Evolutionary conservation across 2,888 invertebrate genomes (phyloP), one percentile per base, ranked within the genome.

Genomic region (Lithosia quadra): DNA sequence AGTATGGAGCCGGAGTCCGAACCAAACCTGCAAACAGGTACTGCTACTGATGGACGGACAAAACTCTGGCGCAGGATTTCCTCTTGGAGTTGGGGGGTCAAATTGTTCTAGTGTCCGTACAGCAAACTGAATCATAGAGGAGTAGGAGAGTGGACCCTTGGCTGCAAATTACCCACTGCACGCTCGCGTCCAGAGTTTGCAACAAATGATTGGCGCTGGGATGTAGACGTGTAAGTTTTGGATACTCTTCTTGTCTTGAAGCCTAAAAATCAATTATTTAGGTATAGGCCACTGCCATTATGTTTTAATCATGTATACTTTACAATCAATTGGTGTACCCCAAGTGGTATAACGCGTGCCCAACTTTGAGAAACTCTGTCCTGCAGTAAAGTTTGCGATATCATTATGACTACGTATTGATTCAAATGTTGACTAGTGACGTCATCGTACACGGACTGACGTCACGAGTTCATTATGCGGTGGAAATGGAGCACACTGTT

Each of bases 391-490:
- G n/a, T 43, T 1, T n/a, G n/a, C 49, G n/a, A 49, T n/a, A 49
- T 22, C 55, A 55, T 55, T 11, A 22, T 13, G 13, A 13, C 55
- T 11, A 55, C 55, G 21, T 22, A 55, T 22, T 55, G 13, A 55
- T 22, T 22, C 55, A 15, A 49, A n/a, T 49, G 49, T 49, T 49
- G n/a, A 34, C 7, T 49, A 9, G n/a, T 49, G 49, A 49, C n/a
- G 49, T 56, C 56, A 24, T 56, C 13, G 56, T 56, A 56, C 7
- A 28, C 24, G 56, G 15, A 56, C 7, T 39, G 62, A 49, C 62
- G 49, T 62, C 49, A 63, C 28, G 21, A 13, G n/a, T 33, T 24
- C 24, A 13, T 28, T 13, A 13, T 21, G 53, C 62, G 28, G 15
- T n/a, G 33, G 18, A 53, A 49, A 62, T 28, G n/a, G n/a, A 13